Evolutionary conservation across 2,797 vertebrate species (phyloP).

Genomic region (Typhlichthys subterraneus): DNA sequence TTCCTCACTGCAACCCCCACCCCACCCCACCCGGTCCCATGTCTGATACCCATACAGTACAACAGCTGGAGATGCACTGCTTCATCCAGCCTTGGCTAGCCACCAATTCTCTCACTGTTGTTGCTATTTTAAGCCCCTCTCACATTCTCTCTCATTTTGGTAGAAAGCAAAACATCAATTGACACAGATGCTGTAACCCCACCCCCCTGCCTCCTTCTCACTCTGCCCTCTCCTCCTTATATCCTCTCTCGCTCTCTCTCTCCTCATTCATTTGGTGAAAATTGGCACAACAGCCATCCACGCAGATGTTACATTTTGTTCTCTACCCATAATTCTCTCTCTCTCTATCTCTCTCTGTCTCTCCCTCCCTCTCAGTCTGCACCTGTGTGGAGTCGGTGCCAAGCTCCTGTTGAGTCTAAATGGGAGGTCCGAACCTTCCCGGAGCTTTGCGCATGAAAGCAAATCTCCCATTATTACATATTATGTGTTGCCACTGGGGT

Average conservation of each 20-base stretch:
- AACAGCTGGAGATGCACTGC: conserved; percentile 65
- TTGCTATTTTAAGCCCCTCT: conserved; percentile 60
- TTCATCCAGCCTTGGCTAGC: conserved; percentile 65
- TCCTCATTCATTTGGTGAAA: conserved; percentile 58
- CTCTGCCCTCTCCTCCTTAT: conserved; percentile 26
- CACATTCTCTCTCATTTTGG: conserved; percentile 57
- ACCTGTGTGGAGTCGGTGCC: conserved; percentile 80
- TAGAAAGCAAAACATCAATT: conserved; percentile 57
- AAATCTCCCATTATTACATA: conserved; percentile 78
- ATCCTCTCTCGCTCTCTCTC: conserved; percentile 30
- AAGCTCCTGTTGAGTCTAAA: conserved; percentile 81
- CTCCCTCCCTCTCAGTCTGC: conserved; percentile 48
- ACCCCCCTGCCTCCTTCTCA: neutral
- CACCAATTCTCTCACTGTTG: conserved; percentile 52
- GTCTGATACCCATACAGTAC: conserved; percentile 53
- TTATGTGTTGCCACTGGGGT: conserved; percentile 48
- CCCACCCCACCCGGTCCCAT: conserved; percentile 33
- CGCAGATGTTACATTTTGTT: conserved; percentile 70
- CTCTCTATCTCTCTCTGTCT: conserved; percentile 30
- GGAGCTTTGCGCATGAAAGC: conserved; percentile 73
- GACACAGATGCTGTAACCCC: conserved; percentile 54
- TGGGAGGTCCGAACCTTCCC: conserved; percentile 81
- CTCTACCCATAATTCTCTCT: conserved; percentile 38
- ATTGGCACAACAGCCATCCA: conserved; percentile 61
- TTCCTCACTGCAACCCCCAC: conserved; percentile 14